Base-by-base conservation (phyloP, 1,140 invertebrate species). In the Chironomus tepperi region DNA sequence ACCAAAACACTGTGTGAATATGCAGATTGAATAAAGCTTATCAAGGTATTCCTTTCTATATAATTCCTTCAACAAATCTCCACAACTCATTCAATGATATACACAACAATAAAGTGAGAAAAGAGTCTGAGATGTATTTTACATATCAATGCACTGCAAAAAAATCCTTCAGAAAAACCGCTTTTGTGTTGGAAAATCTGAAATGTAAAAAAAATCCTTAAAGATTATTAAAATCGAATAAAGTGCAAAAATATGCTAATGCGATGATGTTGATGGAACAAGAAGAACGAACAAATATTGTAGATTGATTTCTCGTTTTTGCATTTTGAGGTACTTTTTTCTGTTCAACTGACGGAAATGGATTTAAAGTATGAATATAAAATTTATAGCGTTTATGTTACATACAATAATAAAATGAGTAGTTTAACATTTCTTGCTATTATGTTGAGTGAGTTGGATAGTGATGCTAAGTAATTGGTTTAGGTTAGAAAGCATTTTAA, bases 21-120 rank as follows among this genome's bases (percentile, higher is more conserved):
- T 57, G 47, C 47, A 57, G 47, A 57, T 57, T 57, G 47, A 57
- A 57, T 57, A 57, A 57, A 57, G 47, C 47, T 57, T 57, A 57
- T 57, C 47, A 57, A 57, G 47, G 47, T 57, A 57, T 57, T 57
- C 10, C 47, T 57, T 57, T 57, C 10, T 34, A 2, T 34, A 1
- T 34, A 1, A 2, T 34, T 34, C 1, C 24, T 2, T 34, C 24
- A 34, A 34, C 24, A 34, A 34, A 34, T 34, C 24, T 34, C 24
- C 24, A 34, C 24, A 34, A 34, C 24, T 34, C 24, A 34, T 34
- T 34, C 24, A 34, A n/a, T 34, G 24, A 57, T 57, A 57, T 57
- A 57, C 47, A 57, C 12, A 57, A 57, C 47, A 57, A 57, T 57
- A 57, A 57, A 57, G 47, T n/a, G 47, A 57, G 47, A 57, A 57